phyloP scores from a whole-genome alignment of 2,797 vertebrate species.

The Coregonus suidteri region DNA sequence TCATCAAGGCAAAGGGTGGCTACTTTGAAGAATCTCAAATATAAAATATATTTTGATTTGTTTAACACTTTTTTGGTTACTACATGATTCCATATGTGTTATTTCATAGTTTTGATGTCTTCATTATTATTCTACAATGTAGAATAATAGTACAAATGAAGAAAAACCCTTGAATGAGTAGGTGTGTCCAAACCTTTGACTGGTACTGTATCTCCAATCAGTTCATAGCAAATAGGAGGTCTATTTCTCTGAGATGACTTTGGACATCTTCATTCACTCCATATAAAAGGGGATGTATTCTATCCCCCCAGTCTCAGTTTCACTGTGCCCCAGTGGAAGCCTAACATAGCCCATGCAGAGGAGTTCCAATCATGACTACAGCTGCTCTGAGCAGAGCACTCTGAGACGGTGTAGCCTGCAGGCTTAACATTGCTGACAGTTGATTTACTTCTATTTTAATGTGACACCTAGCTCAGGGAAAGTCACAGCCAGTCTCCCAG shows the following conservation, averaged over 20 bases:
- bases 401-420: constrained; percentile 52
- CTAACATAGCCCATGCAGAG: neutral
- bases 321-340: neutral
- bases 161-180: no score
- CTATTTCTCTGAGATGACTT: neutral
- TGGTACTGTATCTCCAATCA: neutral
- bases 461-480: constrained; percentile 51
- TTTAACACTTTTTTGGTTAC: no score
- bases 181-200: no score
- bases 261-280: no score
- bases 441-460: constrained; percentile 72
- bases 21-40: no score
- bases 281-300: neutral
- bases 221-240: neutral
- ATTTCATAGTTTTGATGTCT: no score
- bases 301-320: neutral
- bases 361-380: neutral
- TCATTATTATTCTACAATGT: no score
- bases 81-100: no score
- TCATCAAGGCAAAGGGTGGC: no score
- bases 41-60: no score
- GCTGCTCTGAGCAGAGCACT: constrained; percentile 9
- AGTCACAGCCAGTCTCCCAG: constrained; percentile 43
- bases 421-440: constrained; percentile 59
- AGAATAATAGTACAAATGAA: no score